Percentiles rank a stretch among this genome's conserved stretches.
These are phyloP conservation scores for Caenorhabditis macrosperma DNA, from an alignment of 2,888 invertebrate genomes.

Conservation along the genomic window DNA sequence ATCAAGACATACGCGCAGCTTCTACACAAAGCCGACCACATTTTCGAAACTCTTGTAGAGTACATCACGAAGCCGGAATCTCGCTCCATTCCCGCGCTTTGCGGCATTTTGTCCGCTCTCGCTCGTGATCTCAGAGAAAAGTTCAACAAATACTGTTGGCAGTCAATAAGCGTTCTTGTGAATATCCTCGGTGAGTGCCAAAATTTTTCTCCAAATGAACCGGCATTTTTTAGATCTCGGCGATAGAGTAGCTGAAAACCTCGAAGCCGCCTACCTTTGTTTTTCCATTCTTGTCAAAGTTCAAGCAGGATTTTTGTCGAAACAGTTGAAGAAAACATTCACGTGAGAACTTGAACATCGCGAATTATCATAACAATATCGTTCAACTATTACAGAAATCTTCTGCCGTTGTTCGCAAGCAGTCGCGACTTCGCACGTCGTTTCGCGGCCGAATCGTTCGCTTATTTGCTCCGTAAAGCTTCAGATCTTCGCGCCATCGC, in stretches of 20 bases:
- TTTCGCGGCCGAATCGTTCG: slow-evolving; percentile 96
- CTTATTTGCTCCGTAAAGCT: slow-evolving; percentile 89
- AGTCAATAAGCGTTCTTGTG: slow-evolving; percentile 63
- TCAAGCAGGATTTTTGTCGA: slow-evolving; percentile 88
- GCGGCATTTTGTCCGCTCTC: slow-evolving; percentile 68
- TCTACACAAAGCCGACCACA: slow-evolving; percentile 84
- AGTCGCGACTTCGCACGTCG: slow-evolving; percentile 90
- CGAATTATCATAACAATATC: not conserved
- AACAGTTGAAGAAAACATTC: slow-evolving; percentile 84
- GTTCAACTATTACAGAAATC: slow-evolving; percentile 67
- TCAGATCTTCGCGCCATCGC: slow-evolving; percentile 62
- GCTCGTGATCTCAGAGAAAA: slow-evolving; percentile 72
- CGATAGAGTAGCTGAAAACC: slow-evolving; percentile 56
- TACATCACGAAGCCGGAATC: slow-evolving; percentile 85
- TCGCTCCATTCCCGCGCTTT: slow-evolving; percentile 60
- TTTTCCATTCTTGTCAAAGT: slow-evolving; percentile 93
- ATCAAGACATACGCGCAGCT: slow-evolving; percentile 89
- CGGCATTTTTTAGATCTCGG: slow-evolving; percentile 49
- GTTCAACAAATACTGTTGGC: slow-evolving; percentile 70
- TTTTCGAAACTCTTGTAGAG: slow-evolving; percentile 84
- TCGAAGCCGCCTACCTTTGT: slow-evolving; percentile 91
- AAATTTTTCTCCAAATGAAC: not conserved
- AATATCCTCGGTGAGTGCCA: slow-evolving; percentile 59
- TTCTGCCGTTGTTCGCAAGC: slow-evolving; percentile 85
- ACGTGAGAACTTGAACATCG: slow-evolving; percentile 49